Evolutionary conservation across 1,140 invertebrate genomes (phyloP), one percentile per base, ranked within the genome.

Genomic region (Parasteatoda tepidariorum): DNA sequence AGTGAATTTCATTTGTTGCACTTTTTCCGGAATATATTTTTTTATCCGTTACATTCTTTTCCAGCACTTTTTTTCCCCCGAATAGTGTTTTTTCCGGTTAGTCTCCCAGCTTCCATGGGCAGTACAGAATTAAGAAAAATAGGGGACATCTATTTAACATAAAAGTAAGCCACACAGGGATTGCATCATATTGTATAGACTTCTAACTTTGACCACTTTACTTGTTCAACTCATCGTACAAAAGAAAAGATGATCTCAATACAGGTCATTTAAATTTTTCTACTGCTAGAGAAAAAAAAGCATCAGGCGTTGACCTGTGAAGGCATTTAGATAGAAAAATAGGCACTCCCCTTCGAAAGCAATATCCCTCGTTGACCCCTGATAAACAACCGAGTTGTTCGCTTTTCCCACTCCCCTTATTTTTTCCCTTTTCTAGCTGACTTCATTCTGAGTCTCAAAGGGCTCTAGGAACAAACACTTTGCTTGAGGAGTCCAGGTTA

Each of bases 291-390:
- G 54, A 54, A 71, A 71, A 55, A 30, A 30, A 26, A 38, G 2
- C 11, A 59, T 6, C 71, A 61, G 71, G 54, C 71, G 61, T 61
- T 74, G 71, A 74, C 71, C 71, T 74, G 55, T 74, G 55, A 74
- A 61, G 24, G 33, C 55, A 74, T 74, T 74, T 61, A 61, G n/a
- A n/a, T n/a, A n/a, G 55, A 73, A 73, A 7, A 55, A 33, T 73
- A 71, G 38, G 38, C 62, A 18, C n/a, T 48, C 31, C 57, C n/a
- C 71, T 61, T 18, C 31, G n/a, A 31, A 4, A 57, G 41, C 68
- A 71, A 71, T 48, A 48, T 71, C 68, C 68, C 71, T 74, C 33
- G 57, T 61, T 74, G 71, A 74, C 71, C 71, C 57, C 68, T 48
- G 68, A 57, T 71, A 71, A 71, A 71, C 68, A 71, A 71, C 15